Evolutionary conservation across 1,140 invertebrate genomes (phyloP).

Genomic region (Lordiphosa clarofinis): DNA sequence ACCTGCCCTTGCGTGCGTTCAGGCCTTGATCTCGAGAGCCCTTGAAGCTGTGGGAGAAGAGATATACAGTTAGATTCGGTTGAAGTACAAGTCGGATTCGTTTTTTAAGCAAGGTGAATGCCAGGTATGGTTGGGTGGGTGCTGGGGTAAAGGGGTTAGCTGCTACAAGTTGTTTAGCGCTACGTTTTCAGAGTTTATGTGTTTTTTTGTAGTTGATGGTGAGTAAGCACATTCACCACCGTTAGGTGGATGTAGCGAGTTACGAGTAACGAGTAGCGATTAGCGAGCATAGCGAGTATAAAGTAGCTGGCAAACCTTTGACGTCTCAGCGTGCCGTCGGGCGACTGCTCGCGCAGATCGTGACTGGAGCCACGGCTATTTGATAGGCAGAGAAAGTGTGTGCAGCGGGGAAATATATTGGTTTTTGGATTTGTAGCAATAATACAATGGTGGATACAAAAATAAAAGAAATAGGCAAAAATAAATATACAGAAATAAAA

Average conservation of each 20-base stretch:
- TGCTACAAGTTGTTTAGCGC: constrained; percentile 38
- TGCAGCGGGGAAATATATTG: constrained; percentile 55
- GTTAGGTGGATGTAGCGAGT: constrained; percentile 33
- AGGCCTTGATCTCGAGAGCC: constrained; percentile 81
- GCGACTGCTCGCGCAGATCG: constrained; percentile 84
- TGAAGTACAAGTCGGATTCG: constrained; percentile 37
- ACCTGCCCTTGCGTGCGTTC: constrained; percentile 77
- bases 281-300: constrained; percentile 59
- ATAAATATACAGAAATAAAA: constrained; percentile 40
- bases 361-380: constrained; percentile 84
- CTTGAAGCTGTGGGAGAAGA: constrained; percentile 81
- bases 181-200: constrained; percentile 20
- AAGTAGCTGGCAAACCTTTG: constrained; percentile 82
- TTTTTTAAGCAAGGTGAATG: constrained; percentile 36
- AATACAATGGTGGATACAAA: constrained; percentile 58
- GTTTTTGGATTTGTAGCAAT: constrained; percentile 57
- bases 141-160: constrained; percentile 26
- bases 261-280: constrained; percentile 33
- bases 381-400: constrained; percentile 58
- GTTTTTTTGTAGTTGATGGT: constrained; percentile 13
- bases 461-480: constrained; percentile 57
- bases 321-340: constrained; percentile 84
- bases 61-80: not conserved
- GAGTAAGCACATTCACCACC: constrained; percentile 55
- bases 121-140: constrained; percentile 18